Base-by-base conservation (phyloP, 2,797 vertebrate genomes). In the Aldrovandia affinis region DNA sequence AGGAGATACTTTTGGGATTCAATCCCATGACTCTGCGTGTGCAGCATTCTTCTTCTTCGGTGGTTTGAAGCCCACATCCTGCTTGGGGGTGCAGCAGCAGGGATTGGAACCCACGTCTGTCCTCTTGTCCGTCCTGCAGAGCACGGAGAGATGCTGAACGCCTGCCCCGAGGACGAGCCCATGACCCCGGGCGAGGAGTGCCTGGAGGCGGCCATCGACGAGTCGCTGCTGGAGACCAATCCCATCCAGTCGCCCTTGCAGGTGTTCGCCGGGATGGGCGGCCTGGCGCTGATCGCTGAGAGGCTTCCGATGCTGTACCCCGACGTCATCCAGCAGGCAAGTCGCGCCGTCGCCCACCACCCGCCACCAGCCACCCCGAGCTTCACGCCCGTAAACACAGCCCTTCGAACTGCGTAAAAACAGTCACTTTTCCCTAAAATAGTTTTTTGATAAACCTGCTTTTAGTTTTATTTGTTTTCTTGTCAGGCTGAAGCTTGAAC, bases 191-290 rank as follows among this genome's bases (percentile, higher is more conserved):
- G 94, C 0, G 98, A 99, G 12, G 98, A 99, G n/a, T 96, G 96
- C 89, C 94, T 97, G 90, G 98, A 99, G 44, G 95, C 96, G 0
- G 88, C 96, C 63, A 92, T 98, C 0, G 98, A 99, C 73, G 98
- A 99, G 89, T 96, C 97, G 3, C 95, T 99, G 88, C 94, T 99
- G 86, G 98, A 99, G 93, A 97, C 97, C 39, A 97, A 94, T 88
- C 98, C 98, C 28, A 98, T 99, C 93, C 98, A 99, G 89, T 99
- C 98, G 14, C 98, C 98, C 0, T 93, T 99, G 87, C 98, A 99
- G 95, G 98, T 99, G 87, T 99, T 99, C 87, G 98, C 98, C 30
- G 98, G 98, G 88, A 98, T 99, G 97, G 98, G 98, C 2, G 98
- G 98, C 80, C 92, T 99, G 89, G 98, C 98, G 39, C 97, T 99